Evolutionary conservation across 1,140 invertebrate species (phyloP), one percentile per base, ranked within the genome.

Genomic region (Oncopodura yosiiana): DNA sequence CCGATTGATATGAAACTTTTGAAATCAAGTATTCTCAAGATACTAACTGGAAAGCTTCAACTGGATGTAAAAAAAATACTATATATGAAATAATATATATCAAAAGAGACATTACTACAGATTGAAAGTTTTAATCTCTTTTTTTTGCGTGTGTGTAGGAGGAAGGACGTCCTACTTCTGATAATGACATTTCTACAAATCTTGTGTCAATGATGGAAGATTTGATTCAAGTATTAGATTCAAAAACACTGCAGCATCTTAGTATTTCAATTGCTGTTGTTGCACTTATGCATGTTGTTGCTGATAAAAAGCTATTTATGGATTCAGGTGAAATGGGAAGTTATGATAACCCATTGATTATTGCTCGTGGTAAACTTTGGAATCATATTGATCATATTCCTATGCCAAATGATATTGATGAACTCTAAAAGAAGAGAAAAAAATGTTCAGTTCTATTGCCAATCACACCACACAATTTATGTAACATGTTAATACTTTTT

Each of bases 231-330:
- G 41, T 21, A 3, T 12, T 58, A 2, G 38, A 41, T 29, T 1
- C n/a, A 1, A 19, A 42, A 26, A 53, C 37, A 3, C 21, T 27
- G 12, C 37, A 56, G 18, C 38, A 53, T 16, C 32, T 61, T 29
- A 48, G 34, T 1, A 41, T 61, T 19, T n/a, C 53, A 3, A 56
- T 61, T 3, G 29, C 56, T 23, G 32, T 53, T 0, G 58, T 61
- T 18, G 58, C 49, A 0, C 19, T 61, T 0, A 52, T 61, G 49
- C 58, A 61, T 23, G 58, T 61, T 9, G 53, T 61, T 18, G 58
- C 50, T 12, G 58, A 61, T 11, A 46, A 53, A 3, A 37, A 49
- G 26, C 24, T 61, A 12, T 61, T 61, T 18, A 50, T 61, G 39
- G 8, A 37, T 11, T 18, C 39, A 1, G 56, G 39, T n/a, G 34